These are phyloP conservation scores for Dicaeum eximium DNA, from an alignment of 2,113 vertebrate species.

Conservation along the genomic window DNA sequence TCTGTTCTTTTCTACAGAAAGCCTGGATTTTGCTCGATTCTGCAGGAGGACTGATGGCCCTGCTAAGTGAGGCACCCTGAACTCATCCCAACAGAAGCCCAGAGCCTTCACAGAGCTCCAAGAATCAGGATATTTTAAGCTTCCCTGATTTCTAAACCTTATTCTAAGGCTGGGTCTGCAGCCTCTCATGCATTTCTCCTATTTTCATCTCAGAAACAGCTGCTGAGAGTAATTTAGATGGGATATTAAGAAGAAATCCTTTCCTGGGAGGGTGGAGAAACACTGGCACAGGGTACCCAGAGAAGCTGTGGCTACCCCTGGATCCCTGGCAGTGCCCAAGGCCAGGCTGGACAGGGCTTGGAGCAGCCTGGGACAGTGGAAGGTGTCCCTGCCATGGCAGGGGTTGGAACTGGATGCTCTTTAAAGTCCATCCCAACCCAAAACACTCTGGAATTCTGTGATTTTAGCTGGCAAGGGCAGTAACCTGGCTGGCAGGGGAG, in stretches of 20 bases:
- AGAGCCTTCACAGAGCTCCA: not conserved
- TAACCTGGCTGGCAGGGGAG: not conserved
- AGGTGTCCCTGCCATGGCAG: not conserved
- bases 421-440: not conserved
- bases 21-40: fast-evolving
- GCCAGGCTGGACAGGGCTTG: fast-evolving
- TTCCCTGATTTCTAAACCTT: not conserved
- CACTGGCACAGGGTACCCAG: not conserved
- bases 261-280: fast-evolving
- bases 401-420: not conserved
- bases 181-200: not conserved
- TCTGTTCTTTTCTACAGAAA: not conserved
- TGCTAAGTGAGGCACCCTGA: not conserved
- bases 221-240: not conserved
- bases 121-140: not conserved
- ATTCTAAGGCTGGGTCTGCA: not conserved
- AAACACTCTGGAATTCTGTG: not conserved
- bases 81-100: not conserved
- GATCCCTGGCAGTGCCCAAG: not conserved
- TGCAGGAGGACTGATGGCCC: not conserved
- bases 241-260: not conserved
- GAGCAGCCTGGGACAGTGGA: fast-evolving
- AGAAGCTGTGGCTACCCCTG: not conserved
- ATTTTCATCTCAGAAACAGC: not conserved
- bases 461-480: not conserved